A percentile compares a stretch with the other conserved stretches of the same genome.
Evolutionary conservation across 2,113 vertebrate species (phyloP).

Genomic region (Periophthalmus modestus): DNA sequence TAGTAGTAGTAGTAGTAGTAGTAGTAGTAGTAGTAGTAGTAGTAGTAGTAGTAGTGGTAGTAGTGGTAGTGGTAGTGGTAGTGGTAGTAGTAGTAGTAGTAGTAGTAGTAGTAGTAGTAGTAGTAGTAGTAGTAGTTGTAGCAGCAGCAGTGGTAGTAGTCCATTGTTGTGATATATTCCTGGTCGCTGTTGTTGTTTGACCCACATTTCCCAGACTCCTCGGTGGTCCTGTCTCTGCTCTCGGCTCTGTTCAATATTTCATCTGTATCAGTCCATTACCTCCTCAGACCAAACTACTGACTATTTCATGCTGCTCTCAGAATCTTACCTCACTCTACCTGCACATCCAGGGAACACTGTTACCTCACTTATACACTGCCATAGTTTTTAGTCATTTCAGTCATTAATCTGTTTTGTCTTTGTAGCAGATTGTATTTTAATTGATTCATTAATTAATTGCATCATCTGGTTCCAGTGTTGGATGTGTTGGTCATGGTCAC

Average conservation of each 20-base stretch:
- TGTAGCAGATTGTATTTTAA: too few relatives aligned
- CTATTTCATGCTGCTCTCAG: slow-evolving; percentile 62
- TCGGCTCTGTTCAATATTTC: slow-evolving; percentile 67
- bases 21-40: too few relatives aligned
- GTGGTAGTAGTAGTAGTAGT: neutral
- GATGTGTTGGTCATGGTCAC: too few relatives aligned
- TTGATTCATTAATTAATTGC: too few relatives aligned
- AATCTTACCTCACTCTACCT: slow-evolving; percentile 14
- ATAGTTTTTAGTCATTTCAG: too few relatives aligned
- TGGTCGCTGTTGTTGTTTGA: slow-evolving; percentile 22
- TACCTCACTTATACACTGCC: too few relatives aligned
- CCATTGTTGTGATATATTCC: neutral
- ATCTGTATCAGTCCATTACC: slow-evolving; percentile 52
- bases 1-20: too few relatives aligned
- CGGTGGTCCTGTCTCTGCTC: slow-evolving; percentile 60
- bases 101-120: neutral
- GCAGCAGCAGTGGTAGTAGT: neutral
- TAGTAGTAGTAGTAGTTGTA: neutral
- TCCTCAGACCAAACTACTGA: slow-evolving; percentile 53
- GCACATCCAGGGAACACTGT: neutral
- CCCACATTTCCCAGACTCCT: slow-evolving; percentile 68
- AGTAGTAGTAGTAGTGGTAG: too few relatives aligned
- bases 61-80: too few relatives aligned
- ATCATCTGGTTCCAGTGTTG: too few relatives aligned
- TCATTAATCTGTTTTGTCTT: too few relatives aligned